Evolutionary conservation across 2,797 vertebrate species (phyloP), one percentile per base, ranked within the genome.

Genomic region (Xyrichtys novacula): DNA sequence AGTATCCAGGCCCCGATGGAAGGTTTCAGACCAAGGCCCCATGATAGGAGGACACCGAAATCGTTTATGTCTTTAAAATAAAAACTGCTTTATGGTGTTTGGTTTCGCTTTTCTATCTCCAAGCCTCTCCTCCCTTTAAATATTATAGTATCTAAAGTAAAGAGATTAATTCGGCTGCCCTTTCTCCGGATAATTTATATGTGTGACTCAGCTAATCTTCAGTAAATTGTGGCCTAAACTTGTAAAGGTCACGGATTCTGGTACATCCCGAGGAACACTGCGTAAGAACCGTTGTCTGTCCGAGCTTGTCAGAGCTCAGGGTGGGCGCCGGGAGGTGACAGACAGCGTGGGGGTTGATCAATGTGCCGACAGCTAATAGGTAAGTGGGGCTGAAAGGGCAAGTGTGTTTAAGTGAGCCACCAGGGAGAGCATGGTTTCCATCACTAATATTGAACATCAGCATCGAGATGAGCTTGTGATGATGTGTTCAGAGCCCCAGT

Each of bases 311-410:
- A 90, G 93, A 40, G 87, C 76, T 68, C 63, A 34, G 57, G 72
- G 78, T 65, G 63, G 84, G 76, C 64, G 61, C 78, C 61, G 39
- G 87, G 90, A 92, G 78, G 82, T 87, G 89, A 95, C 91, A 93
- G 90, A 93, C 92, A 93, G 92, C 88, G 76, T 85, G 65, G 81
- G 84, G 90, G 86, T 79, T 91, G 90, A 95, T 95, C 93, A 94
- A 95, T 95, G 93, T 90, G 84, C 88, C 84, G 85, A 88, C 71
- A 78, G 90, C 85, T 87, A 92, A 92, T 88, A 93, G 91, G 90
- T 92, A 92, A 94, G 91, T 89, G 88, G 86, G 85, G 88, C 90
- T 82, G 88, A 95, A 95, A 94, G 93, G 93, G 88, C 91, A 92
- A 87, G 88, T 87, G 81, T 83, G 75, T 84, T 88, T 85, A 84